phyloP scores from a whole-genome alignment of 2,113 vertebrate genomes.

The Donacobius atricapilla region DNA sequence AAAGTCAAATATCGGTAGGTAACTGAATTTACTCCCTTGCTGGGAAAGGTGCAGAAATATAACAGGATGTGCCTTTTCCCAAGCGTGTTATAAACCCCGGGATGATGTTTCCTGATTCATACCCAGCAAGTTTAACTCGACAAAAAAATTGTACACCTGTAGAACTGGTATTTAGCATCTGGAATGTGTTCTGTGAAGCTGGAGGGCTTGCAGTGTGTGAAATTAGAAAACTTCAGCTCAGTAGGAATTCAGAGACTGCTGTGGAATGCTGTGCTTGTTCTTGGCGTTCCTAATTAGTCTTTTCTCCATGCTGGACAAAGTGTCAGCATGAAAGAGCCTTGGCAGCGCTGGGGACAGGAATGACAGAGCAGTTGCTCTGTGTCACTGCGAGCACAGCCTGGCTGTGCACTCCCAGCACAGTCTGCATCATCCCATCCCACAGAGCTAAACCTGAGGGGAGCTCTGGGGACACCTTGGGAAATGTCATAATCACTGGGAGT shows the following conservation, averaged over 20 bases:
- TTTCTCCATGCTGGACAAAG: background rate
- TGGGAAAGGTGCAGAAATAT: background rate
- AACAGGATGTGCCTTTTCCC: background rate
- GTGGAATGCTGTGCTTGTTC: background rate
- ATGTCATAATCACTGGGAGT: fast-evolving
- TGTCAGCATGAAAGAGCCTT: background rate
- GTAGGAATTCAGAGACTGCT: background rate
- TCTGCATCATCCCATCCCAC: background rate
- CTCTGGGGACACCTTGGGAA: background rate
- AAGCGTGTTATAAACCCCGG: background rate
- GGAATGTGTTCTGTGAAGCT: background rate
- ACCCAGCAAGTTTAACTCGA: background rate
- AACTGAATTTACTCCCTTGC: background rate
- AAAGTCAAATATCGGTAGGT: slow-evolving; percentile 93
- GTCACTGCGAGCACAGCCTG: background rate
- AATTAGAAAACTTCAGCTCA: background rate
- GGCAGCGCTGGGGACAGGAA: background rate
- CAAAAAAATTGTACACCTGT: background rate
- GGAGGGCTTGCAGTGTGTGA: background rate
- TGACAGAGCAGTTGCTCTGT: background rate
- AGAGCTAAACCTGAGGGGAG: background rate
- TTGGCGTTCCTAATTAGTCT: background rate
- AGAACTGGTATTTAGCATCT: background rate
- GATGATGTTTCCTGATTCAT: background rate
- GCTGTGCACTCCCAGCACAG: background rate